Conservation (phyloP, 1,140 invertebrate species). For the Elymnias hypermnestra region DNA sequence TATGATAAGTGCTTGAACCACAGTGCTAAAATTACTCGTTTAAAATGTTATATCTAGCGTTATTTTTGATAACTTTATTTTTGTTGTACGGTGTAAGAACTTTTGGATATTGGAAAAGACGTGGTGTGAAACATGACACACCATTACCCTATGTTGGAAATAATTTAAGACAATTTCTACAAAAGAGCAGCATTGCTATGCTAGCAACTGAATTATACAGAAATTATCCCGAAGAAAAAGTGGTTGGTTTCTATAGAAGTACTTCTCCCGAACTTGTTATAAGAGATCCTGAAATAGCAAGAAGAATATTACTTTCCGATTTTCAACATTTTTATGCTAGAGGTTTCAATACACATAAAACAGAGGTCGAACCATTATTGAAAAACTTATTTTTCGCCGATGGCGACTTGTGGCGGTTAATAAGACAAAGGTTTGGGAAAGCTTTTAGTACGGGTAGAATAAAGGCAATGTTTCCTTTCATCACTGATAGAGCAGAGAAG, state of each 20-base stretch:
- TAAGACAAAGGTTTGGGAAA: constrained; percentile 79
- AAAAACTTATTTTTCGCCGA: constrained; percentile 72
- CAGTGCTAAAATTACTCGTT: not conserved
- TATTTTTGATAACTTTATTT: not conserved
- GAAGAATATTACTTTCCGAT: constrained; percentile 75
- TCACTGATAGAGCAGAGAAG: constrained; percentile 65
- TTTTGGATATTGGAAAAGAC: constrained; percentile 45
- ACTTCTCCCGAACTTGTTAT: constrained; percentile 39
- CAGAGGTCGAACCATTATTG: constrained; percentile 71
- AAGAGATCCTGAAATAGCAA: constrained; percentile 68
- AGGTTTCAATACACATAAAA: constrained; percentile 48
- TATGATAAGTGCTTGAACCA: not conserved
- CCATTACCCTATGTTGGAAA: constrained; percentile 44
- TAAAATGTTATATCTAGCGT: constrained; percentile 1
- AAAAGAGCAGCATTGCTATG: constrained; percentile 42
- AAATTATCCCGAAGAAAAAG: constrained; percentile 49
- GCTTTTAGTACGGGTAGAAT: constrained; percentile 81
- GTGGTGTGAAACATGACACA: constrained; percentile 42
- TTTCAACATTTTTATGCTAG: constrained; percentile 76
- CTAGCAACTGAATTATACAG: constrained; percentile 40
- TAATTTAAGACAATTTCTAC: constrained; percentile 38
- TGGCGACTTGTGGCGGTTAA: constrained; percentile 77
- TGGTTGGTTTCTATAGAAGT: constrained; percentile 47
- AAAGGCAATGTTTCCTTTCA: constrained; percentile 76
- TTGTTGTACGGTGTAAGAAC: constrained; percentile 32